Base-by-base conservation (phyloP, 1,140 invertebrate genomes). In the Macrosteles quadrilineatus region DNA sequence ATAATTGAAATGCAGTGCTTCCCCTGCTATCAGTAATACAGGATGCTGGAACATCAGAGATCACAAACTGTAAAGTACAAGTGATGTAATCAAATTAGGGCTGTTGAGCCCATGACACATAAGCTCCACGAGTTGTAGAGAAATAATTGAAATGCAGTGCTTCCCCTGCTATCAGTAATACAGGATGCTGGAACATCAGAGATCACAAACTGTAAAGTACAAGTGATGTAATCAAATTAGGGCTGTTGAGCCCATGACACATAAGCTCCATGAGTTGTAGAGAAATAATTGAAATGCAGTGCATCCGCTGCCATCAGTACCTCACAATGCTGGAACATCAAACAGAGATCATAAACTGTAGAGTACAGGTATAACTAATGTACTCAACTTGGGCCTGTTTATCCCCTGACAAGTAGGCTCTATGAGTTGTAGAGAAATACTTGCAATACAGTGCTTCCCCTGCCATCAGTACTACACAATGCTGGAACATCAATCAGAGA, bases 221-320 rank as follows among this genome's bases (percentile, higher is more conserved):
- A n/a, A n/a, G n/a, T n/a, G n/a, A n/a, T n/a, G n/a, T 59, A 59
- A 14, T 59, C 55, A 6, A 29, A 4, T 30, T 30, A 9, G 12
- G 55, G 21, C 27, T 59, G 55, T 6, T 12, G 12, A 6, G 12
- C 55, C 27, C 55, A 14, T 30, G 55, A 59, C 14, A 59, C 4
- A 25, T 4, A 59, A n/a, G 55, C 55, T 2, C 55, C 55, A 30
- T 59, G 55, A 3, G 55, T 59, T 25, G 55, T 59, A 9, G 55
- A 59, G 25, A 59, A 59, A 25, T 59, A 23, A 6, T 14, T 27
- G 9, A 1, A 9, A 30, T 59, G 55, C 25, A 30, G 4, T 11
- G 55, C 55, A 4, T 59, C 55, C 12, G 21, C 55, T 21, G 55
- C 55, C 23, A 59, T 14, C 25, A 59, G n/a, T 2, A 59, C 27